These are phyloP conservation scores for Drosophila watanabei DNA, from an alignment of 1,140 invertebrate genomes.

Conservation along the genomic window DNA sequence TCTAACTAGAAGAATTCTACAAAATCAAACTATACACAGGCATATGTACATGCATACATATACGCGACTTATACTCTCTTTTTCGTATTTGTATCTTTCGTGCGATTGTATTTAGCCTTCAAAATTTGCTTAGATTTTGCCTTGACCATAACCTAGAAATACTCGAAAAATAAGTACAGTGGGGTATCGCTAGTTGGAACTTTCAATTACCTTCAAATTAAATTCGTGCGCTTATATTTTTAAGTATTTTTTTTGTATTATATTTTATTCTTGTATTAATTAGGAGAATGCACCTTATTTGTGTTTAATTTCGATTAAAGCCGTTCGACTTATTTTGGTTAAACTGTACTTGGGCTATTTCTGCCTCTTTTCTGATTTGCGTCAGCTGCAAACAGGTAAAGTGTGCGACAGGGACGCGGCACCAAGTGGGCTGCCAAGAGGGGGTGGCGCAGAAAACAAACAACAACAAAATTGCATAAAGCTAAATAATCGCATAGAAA, in stretches of 20 bases:
- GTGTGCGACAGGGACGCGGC: constrained; percentile 1
- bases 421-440: too few species aligned
- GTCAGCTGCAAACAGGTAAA: constrained; percentile 23
- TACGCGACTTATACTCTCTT: background rate
- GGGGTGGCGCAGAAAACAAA: constrained; percentile 11
- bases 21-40: constrained; percentile 1
- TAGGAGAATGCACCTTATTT: too few species aligned
- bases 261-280: too few species aligned
- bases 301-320: too few species aligned
- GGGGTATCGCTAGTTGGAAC: background rate
- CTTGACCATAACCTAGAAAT: constrained; percentile 83
- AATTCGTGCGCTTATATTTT: too few species aligned
- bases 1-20: constrained; percentile 28
- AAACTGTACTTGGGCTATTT: constrained; percentile 23
- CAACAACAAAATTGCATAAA: constrained; percentile 40
- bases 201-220: background rate
- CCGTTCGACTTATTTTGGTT: background rate
- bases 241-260: too few species aligned
- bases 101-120: constrained; percentile 63
- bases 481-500: constrained; percentile 44
- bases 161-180: constrained; percentile 28
- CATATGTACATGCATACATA: background rate
- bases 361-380: constrained; percentile 44
- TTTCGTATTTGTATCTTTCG: constrained; percentile 15
- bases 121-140: constrained; percentile 70